Percentiles rank a stretch among this genome's conserved stretches.
phyloP scores from a whole-genome alignment of 2,888 invertebrate genomes.

The Serripes groenlandicus region DNA sequence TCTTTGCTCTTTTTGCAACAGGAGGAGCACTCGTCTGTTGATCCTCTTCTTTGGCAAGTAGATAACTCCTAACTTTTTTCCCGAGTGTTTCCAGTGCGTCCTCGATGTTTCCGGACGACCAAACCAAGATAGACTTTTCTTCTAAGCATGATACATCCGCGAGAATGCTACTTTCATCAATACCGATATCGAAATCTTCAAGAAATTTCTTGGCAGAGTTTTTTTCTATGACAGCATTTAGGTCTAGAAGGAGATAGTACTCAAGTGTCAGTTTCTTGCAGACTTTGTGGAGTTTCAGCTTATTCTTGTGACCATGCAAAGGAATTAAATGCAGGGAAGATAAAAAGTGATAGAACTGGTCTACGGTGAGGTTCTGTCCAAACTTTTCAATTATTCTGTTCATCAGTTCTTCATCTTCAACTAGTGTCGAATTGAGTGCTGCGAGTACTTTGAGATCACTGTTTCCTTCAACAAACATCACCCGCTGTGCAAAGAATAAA shows the following conservation, averaged over 20 bases:
- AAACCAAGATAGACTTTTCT: slow-evolving; percentile 16
- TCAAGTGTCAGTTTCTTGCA: slow-evolving; percentile 8
- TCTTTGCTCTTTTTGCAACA: not conserved
- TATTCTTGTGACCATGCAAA: slow-evolving; percentile 3
- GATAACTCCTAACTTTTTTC: too few species aligned
- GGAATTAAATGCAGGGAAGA: not conserved
- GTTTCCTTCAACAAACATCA: slow-evolving; percentile 25
- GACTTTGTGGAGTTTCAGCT: not conserved
- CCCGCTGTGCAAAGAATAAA: slow-evolving; percentile 15
- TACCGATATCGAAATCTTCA: not conserved
- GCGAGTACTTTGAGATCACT: slow-evolving; percentile 3
- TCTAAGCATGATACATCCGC: not conserved
- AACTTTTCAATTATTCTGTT: not conserved
- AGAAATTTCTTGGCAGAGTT: not conserved
- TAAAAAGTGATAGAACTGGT: not conserved
- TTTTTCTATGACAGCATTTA: not conserved
- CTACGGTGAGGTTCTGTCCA: not conserved
- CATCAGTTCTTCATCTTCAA: not conserved
- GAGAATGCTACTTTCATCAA: not conserved
- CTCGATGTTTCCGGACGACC: slow-evolving; percentile 23
- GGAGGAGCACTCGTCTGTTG: too few species aligned
- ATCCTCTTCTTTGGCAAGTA: too few species aligned
- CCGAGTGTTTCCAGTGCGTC: too few species aligned
- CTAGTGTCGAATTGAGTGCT: not conserved
- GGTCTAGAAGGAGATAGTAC: slow-evolving; percentile 5